Evolutionary conservation across 2,888 invertebrate genomes (phyloP).

Genomic region (Lepeophtheirus nordmannii): DNA sequence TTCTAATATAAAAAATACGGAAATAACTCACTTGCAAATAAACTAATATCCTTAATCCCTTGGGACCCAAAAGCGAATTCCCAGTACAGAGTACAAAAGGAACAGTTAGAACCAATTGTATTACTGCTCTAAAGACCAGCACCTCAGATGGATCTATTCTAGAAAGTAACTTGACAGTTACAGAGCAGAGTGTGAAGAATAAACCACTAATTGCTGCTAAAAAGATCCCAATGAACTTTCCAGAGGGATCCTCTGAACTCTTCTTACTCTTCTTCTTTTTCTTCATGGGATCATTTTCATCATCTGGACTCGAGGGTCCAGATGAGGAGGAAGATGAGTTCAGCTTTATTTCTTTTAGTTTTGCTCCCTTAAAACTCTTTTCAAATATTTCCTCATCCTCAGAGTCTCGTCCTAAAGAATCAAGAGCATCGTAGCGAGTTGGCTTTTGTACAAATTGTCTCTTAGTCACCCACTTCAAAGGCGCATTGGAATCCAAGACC

Average conservation of each 20-base stretch:
- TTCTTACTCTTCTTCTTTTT: background rate
- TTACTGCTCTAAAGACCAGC: constrained; percentile 34
- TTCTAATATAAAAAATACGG: background rate
- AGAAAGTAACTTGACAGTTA: constrained; percentile 36
- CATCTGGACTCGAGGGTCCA: background rate
- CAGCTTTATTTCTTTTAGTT: background rate
- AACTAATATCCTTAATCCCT: constrained; percentile 34
- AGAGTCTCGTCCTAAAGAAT: background rate
- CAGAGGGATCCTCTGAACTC: background rate
- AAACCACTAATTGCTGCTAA: constrained; percentile 38
- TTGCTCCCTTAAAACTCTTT: background rate
- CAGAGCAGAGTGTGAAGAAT: constrained; percentile 39
- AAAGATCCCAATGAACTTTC: constrained; percentile 32
- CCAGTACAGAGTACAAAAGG: constrained; percentile 32
- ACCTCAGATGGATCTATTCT: constrained; percentile 38
- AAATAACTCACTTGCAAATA: constrained; percentile 33
- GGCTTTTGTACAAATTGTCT: constrained; percentile 17
- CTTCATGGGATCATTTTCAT: background rate
- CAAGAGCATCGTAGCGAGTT: constrained; percentile 14
- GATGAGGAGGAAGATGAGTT: background rate
- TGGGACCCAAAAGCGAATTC: constrained; percentile 34
- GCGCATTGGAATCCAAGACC: constrained; percentile 18
- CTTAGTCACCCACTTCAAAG: constrained; percentile 7
- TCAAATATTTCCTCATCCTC: background rate
- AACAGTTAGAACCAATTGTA: constrained; percentile 36